These are phyloP conservation scores for Onychomys leucogaster DNA, from an alignment of 2,797 vertebrate genomes.

Conservation along the genomic window DNA sequence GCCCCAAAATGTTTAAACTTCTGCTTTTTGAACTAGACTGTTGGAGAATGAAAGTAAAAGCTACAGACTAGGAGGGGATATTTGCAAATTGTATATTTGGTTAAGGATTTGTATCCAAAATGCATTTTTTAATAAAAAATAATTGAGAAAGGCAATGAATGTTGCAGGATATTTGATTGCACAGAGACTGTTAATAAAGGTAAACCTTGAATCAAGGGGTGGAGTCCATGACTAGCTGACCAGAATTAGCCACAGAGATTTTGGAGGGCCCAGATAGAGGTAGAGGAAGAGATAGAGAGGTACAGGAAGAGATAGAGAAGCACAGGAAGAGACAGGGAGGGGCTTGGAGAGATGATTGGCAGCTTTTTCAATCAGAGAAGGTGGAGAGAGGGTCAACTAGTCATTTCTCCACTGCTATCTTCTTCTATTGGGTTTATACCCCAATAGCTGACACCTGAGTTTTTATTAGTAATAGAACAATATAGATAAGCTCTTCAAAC, in stretches of 20 bases:
- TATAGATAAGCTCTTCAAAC: background rate
- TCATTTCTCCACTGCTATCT: background rate
- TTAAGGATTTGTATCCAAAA: slow-evolving; percentile 50
- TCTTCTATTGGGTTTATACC: background rate
- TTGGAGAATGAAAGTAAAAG: slow-evolving; percentile 42
- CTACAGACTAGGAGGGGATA: slow-evolving; percentile 43
- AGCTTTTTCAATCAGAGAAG: background rate
- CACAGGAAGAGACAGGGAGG: background rate
- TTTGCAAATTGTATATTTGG: slow-evolving; percentile 46
- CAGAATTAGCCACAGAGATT: background rate
- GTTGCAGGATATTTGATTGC: background rate
- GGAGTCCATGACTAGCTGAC: background rate
- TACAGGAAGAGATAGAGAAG: background rate
- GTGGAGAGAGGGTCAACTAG: background rate
- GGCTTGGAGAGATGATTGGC: background rate
- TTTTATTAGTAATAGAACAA: background rate
- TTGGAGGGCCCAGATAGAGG: background rate
- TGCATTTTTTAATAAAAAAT: background rate
- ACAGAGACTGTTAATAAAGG: background rate
- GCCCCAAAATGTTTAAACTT: slow-evolving; percentile 30
- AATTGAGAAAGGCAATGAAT: background rate
- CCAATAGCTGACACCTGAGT: background rate
- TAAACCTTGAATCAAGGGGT: background rate
- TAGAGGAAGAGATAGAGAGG: background rate
- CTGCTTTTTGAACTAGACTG: slow-evolving; percentile 47